Percentiles rank a stretch among this genome's conserved stretches.
Evolutionary conservation across 2,888 invertebrate species (phyloP).

Genomic region (Rhorus exstirpatorius): DNA sequence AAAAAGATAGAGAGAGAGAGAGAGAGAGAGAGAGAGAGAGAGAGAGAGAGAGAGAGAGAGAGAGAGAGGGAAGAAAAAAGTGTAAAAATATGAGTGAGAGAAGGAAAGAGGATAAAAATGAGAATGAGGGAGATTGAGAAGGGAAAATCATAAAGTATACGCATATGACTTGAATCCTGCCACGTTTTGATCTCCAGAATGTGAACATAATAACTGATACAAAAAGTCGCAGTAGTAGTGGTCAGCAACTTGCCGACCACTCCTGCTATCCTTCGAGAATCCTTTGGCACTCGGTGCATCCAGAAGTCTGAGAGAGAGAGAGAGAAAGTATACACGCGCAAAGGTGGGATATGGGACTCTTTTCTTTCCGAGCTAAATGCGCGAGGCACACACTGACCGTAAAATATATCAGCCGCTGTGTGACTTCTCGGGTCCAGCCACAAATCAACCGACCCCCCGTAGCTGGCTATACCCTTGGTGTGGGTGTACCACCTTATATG

Average conservation of each 20-base stretch:
- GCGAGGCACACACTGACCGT: constrained; percentile 80
- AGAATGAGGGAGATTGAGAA: constrained; percentile 10
- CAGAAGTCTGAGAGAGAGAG: constrained; percentile 31
- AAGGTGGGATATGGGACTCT: constrained; percentile 70
- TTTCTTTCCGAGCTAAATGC: constrained; percentile 66
- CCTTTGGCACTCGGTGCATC: constrained; percentile 13
- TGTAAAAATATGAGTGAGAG: neutral
- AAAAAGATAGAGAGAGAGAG: neutral
- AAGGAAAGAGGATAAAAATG: constrained; percentile 12
- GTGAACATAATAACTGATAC: constrained; percentile 44
- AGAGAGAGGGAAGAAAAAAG: neutral
- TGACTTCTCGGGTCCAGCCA: constrained; percentile 85
- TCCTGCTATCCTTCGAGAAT: constrained; percentile 1
- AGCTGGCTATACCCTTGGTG: constrained; percentile 76
- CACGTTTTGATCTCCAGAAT: constrained; percentile 35
- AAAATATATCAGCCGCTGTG: constrained; percentile 86
- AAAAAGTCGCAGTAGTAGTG: constrained; percentile 26
- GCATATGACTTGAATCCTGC: constrained; percentile 28
- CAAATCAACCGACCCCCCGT: constrained; percentile 86
- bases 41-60: neutral
- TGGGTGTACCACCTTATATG: constrained; percentile 78
- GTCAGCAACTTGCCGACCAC: constrained; percentile 7
- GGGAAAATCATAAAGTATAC: neutral
- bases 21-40: neutral
- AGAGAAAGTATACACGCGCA: constrained; percentile 66